phyloP scores from a whole-genome alignment of 2,888 invertebrate species.

The Apamea monoglypha region DNA sequence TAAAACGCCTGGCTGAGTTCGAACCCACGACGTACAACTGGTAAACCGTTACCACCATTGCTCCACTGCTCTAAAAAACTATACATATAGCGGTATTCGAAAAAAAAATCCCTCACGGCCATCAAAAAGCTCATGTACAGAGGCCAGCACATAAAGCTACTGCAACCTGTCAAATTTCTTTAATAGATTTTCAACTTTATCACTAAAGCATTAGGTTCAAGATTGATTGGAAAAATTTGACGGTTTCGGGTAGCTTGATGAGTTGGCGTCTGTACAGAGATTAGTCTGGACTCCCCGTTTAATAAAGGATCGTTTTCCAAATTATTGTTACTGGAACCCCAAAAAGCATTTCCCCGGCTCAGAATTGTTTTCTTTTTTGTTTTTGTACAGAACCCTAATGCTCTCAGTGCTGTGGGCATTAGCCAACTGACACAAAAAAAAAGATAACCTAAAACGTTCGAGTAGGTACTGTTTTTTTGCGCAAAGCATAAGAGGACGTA shows the following conservation, averaged over 20 bases:
- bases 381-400: conserved; percentile 43
- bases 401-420: conserved; percentile 25
- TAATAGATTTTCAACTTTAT: too few species aligned
- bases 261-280: too few species aligned
- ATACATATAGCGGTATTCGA: not conserved
- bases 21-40: not conserved
- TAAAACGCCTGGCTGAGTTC: not conserved
- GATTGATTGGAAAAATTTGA: too few species aligned
- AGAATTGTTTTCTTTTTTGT: not conserved
- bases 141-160: not conserved
- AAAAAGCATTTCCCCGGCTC: not conserved
- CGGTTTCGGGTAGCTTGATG: too few species aligned
- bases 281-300: too few species aligned
- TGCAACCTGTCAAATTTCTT: too few species aligned
- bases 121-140: not conserved
- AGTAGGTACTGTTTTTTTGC: not conserved
- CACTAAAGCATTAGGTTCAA: too few species aligned
- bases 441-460: conserved; percentile 12
- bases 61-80: not conserved
- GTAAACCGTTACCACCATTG: not conserved
- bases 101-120: not conserved
- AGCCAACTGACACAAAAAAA: conserved; percentile 35
- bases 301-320: conserved; percentile 4
- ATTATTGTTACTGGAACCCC: conserved; percentile 14
- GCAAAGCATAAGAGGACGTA: not conserved